phyloP scores from a whole-genome alignment of 2,113 vertebrate genomes.

The Elgaria multicarinata region DNA sequence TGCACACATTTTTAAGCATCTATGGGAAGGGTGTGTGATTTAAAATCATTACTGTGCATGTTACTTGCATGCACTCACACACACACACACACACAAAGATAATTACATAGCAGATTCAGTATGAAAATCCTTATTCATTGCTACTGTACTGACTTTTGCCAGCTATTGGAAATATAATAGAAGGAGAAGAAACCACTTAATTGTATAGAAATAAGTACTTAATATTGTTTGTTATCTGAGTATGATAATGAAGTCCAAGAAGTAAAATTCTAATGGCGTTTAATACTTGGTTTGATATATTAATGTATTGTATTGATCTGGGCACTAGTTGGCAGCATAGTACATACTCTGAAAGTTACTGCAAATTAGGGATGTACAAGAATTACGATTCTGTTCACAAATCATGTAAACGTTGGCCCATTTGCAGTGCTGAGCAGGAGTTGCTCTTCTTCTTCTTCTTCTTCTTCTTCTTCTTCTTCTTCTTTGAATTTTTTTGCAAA shows the following conservation, averaged over 20 bases:
- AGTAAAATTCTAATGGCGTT: not conserved
- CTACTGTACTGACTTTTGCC: not conserved
- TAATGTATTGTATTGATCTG: not conserved
- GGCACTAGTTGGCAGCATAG: slow-evolving; percentile 14
- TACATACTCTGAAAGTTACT: not conserved
- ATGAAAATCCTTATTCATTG: not conserved
- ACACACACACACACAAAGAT: not conserved
- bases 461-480: too few species aligned
- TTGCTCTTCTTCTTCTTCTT: too few species aligned
- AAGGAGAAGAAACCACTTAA: not conserved
- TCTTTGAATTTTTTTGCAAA: too few species aligned
- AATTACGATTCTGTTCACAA: too few species aligned
- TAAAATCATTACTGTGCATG: not conserved
- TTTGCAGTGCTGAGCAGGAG: too few species aligned
- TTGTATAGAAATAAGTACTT: not conserved
- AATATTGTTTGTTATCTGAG: not conserved
- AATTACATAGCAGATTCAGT: not conserved
- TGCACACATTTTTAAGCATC: not conserved
- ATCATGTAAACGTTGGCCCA: too few species aligned
- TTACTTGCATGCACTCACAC: too few species aligned
- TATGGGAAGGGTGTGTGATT: too few species aligned
- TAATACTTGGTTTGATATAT: not conserved
- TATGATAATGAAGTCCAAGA: not conserved
- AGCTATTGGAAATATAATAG: not conserved
- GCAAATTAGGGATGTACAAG: too few species aligned